A percentile compares a stretch with the other conserved stretches of the same genome.
Evolutionary conservation across 1,140 invertebrate genomes (phyloP).

Genomic region (Plectrocnemia conspersa): DNA sequence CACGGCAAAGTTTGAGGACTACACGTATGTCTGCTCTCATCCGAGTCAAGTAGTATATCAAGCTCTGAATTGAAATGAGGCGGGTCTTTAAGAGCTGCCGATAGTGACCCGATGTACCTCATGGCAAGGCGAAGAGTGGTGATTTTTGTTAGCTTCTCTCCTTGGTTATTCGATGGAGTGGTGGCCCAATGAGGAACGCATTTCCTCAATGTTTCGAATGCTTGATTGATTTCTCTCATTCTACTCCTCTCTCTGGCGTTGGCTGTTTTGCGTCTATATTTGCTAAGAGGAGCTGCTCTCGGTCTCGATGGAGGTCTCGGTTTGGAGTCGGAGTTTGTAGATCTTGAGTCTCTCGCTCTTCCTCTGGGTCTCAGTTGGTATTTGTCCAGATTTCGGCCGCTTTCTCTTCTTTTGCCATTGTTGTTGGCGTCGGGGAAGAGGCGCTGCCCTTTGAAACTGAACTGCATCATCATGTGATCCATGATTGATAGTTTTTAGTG

Average conservation of each 20-base stretch:
- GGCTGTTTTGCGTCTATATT: slow-evolving; percentile 83
- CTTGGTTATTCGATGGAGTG: slow-evolving; percentile 48
- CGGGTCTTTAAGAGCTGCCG: slow-evolving; percentile 39
- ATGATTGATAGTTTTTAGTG: slow-evolving; percentile 14
- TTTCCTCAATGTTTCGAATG: slow-evolving; percentile 73
- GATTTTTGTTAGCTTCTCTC: slow-evolving; percentile 83
- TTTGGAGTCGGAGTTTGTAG: slow-evolving; percentile 34
- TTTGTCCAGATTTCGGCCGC: slow-evolving; percentile 41
- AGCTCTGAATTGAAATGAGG: slow-evolving; percentile 25
- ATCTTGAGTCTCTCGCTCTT: slow-evolving; percentile 36
- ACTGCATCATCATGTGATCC: slow-evolving; percentile 36
- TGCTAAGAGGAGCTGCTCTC: slow-evolving; percentile 78
- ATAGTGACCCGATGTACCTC: slow-evolving; percentile 74
- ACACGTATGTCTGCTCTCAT: slow-evolving; percentile 31
- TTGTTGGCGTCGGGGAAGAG: slow-evolving; percentile 33
- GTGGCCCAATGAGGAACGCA: slow-evolving; percentile 63
- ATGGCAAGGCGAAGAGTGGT: slow-evolving; percentile 81
- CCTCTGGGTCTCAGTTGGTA: slow-evolving; percentile 48
- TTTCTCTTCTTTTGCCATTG: slow-evolving; percentile 29
- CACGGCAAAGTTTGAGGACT: slow-evolving; percentile 28
- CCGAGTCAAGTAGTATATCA: slow-evolving; percentile 27
- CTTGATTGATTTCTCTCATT: slow-evolving; percentile 85
- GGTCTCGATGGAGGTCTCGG: slow-evolving; percentile 50
- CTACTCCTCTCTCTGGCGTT: slow-evolving; percentile 80
- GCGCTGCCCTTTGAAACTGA: slow-evolving; percentile 32